Conservation (phyloP, 2,113 vertebrate genomes). For the Pteronura brasiliensis region DNA sequence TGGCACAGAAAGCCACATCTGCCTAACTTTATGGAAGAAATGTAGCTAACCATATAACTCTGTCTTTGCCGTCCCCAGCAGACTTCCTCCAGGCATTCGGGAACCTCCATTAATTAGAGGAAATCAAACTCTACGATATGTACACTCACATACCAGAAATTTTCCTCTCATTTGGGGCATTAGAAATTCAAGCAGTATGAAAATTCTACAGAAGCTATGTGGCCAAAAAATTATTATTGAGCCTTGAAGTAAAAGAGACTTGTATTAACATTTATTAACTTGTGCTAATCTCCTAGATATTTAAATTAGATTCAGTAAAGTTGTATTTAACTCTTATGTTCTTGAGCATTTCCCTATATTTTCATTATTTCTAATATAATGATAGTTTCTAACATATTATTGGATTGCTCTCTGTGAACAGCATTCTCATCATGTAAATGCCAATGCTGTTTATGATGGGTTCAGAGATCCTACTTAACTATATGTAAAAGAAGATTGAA, state of each 20-base stretch:
- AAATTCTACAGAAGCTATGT: not conserved
- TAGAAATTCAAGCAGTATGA: not conserved
- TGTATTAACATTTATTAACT: not conserved
- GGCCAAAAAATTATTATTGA: not conserved
- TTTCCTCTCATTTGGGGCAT: not conserved
- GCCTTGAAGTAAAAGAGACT: not conserved
- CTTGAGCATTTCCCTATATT: not conserved
- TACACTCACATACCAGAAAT: not conserved
- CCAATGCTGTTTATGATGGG: not conserved
- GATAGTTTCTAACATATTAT: not conserved
- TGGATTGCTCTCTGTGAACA: conserved; percentile 6
- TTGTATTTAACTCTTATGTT: not conserved
- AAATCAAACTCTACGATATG: not conserved
- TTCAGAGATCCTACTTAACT: conserved; percentile 25
- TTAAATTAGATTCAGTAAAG: conserved; percentile 40
- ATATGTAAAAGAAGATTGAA: conserved; percentile 15
- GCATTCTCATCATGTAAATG: conserved; percentile 25
- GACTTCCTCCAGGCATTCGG: not conserved
- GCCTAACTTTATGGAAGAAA: not conserved
- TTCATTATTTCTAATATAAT: conserved; percentile 12
- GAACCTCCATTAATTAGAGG: not conserved
- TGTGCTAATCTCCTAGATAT: not conserved
- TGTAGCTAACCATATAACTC: not conserved
- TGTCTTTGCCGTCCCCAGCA: not conserved
- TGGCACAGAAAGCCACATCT: not conserved